Conservation (phyloP, 2,113 vertebrate species). For the Platysternon megacephalum region DNA sequence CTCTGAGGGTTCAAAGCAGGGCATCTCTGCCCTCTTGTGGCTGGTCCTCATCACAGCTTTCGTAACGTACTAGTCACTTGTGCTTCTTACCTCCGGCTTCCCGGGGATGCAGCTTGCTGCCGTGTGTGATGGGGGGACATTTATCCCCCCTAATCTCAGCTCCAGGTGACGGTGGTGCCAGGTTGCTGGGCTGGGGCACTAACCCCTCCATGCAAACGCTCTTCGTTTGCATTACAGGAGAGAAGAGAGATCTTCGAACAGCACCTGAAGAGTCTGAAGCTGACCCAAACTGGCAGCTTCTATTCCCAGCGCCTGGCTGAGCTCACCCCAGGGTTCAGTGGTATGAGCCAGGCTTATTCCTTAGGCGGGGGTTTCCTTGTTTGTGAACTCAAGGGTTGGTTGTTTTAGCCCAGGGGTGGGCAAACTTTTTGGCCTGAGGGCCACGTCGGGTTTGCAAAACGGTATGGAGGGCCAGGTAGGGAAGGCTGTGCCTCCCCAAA, state of each 20-base stretch:
- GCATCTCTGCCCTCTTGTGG: slow-evolving; percentile 70
- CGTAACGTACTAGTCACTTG: background rate
- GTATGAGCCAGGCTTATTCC: slow-evolving; percentile 68
- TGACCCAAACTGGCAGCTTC: slow-evolving; percentile 87
- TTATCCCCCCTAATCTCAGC: background rate
- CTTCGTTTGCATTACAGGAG: slow-evolving; percentile 80
- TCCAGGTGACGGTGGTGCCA: background rate
- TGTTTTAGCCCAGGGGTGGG: background rate
- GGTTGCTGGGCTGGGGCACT: background rate
- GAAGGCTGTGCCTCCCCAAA: too few species aligned
- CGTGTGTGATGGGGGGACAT: background rate
- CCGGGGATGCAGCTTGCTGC: background rate
- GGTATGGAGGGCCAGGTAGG: too few species aligned
- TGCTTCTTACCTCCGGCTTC: background rate
- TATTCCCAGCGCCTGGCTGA: slow-evolving; percentile 95
- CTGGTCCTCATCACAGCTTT: background rate
- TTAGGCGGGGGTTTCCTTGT: background rate
- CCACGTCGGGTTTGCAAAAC: too few species aligned
- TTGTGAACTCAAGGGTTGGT: background rate
- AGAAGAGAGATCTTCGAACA: slow-evolving; percentile 97
- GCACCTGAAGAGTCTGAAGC: slow-evolving; percentile 93
- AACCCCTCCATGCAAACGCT: background rate
- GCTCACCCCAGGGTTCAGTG: slow-evolving; percentile 96
- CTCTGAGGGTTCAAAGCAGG: background rate
- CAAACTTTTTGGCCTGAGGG: too few species aligned